Base-by-base conservation (phyloP, 2,797 vertebrate genomes). In the Ptychadena robeensis region DNA sequence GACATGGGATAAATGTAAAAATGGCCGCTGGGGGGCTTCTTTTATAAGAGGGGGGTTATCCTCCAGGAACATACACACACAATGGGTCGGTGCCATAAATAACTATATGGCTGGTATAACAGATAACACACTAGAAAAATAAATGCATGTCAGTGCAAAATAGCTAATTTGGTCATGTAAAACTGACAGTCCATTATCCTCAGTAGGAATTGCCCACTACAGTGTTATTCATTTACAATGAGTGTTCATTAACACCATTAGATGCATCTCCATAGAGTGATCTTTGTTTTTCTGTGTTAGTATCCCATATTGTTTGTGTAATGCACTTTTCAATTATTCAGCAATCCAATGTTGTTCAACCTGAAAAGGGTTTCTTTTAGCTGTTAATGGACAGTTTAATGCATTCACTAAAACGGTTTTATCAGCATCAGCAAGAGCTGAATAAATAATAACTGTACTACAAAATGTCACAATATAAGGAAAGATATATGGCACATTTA, bases 361-460 rank as follows among this genome's bases (percentile, higher is more conserved):
- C 38, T 31, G 35, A n/a, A 53, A 53, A 66, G 31, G 10, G 61
- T 12, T 9, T 67, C 32, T 22, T 1, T 9, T 66, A 78, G 48
- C 38, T 34, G 75, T 78, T 78, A 78, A 77, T 40, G 30, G n/a
- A 28, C 75, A 78, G 30, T 53, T 66, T 78, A 15, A 38, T 15
- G 75, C 65, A 38, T 67, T 78, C 18, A 53, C 61, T 34, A 31
- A 78, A 78, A 34, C 34, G 64, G 22, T 38, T 40, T 38, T 32
- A 66, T 78, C 74, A 78, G 75, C 75, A 53, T 28, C 61, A 48
- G 25, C 65, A 25, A 48, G 48, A 15, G 66, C 75, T 78, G 34
- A 78, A 78, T 78, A 78, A 78, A 67, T 78, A 67, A 78, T 78
- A 40, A 78, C 38, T 18, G 40, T 78, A 25, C 75, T 66, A 32